Base-by-base conservation (phyloP, 2,797 vertebrate species). In the Podargus strigoides region DNA sequence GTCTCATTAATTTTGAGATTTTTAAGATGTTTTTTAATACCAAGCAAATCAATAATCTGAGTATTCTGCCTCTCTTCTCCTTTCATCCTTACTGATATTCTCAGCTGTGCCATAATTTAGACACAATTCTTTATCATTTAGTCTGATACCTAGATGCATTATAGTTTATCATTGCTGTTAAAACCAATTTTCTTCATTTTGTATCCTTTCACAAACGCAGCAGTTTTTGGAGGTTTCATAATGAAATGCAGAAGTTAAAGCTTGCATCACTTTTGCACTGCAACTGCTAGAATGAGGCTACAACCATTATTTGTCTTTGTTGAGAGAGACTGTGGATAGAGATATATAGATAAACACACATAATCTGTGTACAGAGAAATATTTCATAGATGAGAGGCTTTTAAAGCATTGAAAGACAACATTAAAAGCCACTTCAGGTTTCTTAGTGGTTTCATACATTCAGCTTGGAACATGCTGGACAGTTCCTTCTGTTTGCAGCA, bases 401-500 rank as follows among this genome's bases (percentile, higher is more conserved):
- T 78, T 90, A 76, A 89, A 62, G 64, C 34, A 41, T 8, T 34
- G 39, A 90, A 93, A 52, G 23, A 36, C 63, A 93, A 79, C 20
- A 44, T 32, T 59, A 75, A 78, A 68, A 90, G 32, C 19, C 66
- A 53, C 27, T 84, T 66, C 32, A 64, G 50, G 26, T 86, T 79
- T 58, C 72, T 34, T 60, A 53, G 6, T 9, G 26, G 34, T 82
- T 87, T 44, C 72, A 66, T 15, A 42, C 20, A 11, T 94, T 96
- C 94, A 96, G 94, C 91, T 83, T 8, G 23, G 59, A 47, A 92
- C 90, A 87, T 63, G 94, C 94, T 96, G 95, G 95, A 97, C 94
- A 96, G 94, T 76, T 97, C 96, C 96, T 76, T 83, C 46, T 39
- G 36, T 60, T 53, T 44, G 30, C 56, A 73, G 75, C 27, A 4